Evolutionary conservation across 2,113 vertebrate species (phyloP).

Genomic region (Cygnus buccinator): DNA sequence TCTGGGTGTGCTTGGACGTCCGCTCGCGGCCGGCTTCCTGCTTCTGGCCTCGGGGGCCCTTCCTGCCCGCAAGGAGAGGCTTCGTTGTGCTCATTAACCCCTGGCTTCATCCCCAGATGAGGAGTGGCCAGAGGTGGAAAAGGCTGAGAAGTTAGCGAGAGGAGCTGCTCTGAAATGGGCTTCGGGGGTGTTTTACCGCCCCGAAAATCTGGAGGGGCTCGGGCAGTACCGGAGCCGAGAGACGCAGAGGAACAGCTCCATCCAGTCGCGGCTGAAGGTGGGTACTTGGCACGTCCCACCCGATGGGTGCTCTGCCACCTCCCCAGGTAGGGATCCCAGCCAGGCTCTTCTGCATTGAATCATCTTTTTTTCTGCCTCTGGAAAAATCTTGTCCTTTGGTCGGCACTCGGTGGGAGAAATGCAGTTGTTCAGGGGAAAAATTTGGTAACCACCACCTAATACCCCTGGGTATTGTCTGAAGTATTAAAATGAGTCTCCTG

Average conservation of each 20-base stretch:
- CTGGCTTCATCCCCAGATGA: conserved; percentile 25
- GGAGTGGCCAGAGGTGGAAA: conserved; percentile 82
- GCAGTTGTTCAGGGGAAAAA: neutral
- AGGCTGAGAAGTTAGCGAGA: conserved; percentile 89
- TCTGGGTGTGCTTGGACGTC: neutral
- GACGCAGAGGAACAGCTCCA: conserved; percentile 88
- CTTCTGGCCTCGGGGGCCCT: neutral
- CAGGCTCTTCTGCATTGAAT: rapidly evolving
- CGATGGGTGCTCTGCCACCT: neutral
- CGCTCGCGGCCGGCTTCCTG: neutral
- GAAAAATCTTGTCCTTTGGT: neutral
- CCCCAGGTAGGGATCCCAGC: neutral
- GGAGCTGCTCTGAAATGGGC: conserved; percentile 97
- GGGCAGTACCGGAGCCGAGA: conserved; percentile 90
- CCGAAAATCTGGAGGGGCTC: conserved; percentile 89
- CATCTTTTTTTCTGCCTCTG: neutral
- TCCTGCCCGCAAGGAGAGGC: conserved; percentile 35
- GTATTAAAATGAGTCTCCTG: neutral
- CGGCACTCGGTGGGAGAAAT: neutral
- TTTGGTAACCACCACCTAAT: neutral
- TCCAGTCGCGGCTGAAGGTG: conserved; percentile 95
- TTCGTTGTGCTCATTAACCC: neutral
- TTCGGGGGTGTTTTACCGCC: conserved; percentile 90
- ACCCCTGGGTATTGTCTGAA: neutral
- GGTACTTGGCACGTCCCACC: neutral